phyloP scores from a whole-genome alignment of 2,113 vertebrate species.

The Elgaria multicarinata region DNA sequence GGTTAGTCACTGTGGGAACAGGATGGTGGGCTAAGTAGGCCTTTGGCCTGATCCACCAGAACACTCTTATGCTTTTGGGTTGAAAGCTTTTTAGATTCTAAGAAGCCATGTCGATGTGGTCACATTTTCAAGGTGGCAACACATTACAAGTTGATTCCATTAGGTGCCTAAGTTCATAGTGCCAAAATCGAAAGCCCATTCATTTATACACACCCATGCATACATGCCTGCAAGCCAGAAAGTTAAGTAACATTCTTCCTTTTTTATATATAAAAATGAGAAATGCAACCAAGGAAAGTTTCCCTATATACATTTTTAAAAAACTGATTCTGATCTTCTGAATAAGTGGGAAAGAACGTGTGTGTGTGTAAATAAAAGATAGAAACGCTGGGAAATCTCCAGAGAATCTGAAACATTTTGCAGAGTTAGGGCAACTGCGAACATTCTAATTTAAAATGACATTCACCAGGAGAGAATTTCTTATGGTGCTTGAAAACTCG shows the following conservation, averaged over 20 bases:
- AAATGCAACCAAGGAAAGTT: constrained; percentile 6
- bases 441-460: constrained; percentile 30
- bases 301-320: not conserved
- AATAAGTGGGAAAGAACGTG: constrained; percentile 26
- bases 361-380: not conserved
- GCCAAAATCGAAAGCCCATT: constrained; percentile 52
- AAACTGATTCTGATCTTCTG: constrained; percentile 15
- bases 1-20: too few relatives aligned
- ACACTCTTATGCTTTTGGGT: not conserved
- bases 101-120: constrained; percentile 16
- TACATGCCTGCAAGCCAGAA: not conserved
- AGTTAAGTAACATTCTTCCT: constrained; percentile 29
- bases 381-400: constrained; percentile 41
- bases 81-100: rapidly evolving
- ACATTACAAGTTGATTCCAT: constrained; percentile 33
- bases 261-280: not conserved
- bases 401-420: constrained; percentile 38
- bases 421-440: constrained; percentile 40
- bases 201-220: constrained; percentile 31
- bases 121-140: constrained; percentile 42
- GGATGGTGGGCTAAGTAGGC: too few relatives aligned
- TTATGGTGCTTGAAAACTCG: constrained; percentile 21
- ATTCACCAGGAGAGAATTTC: constrained; percentile 29
- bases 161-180: constrained; percentile 56
- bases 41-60: too few relatives aligned